These are phyloP conservation scores for Homarus americanus DNA, from an alignment of 1,140 invertebrate species.

Conservation along the genomic window DNA sequence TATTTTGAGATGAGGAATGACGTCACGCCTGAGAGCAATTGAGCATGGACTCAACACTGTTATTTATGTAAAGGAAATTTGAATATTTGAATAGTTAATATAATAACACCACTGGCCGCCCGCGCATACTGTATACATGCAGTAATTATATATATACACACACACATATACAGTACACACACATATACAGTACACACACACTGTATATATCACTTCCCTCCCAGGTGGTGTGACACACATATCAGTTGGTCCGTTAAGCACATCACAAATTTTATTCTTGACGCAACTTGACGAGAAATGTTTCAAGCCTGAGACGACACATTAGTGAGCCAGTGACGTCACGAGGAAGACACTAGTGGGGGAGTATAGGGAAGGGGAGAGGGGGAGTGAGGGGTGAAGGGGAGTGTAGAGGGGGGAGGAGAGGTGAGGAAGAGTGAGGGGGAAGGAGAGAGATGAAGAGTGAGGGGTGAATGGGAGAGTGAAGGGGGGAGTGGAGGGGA, in stretches of 20 bases:
- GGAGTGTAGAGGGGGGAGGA: no score
- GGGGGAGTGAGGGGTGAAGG: background rate
- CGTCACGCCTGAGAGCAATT: background rate
- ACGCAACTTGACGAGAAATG: background rate
- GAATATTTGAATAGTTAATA: no score
- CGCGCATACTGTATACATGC: no score
- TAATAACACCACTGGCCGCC: no score
- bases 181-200: slow-evolving; percentile 4
- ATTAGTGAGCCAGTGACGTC: background rate
- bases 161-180: background rate
- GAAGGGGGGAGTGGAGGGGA: background rate
- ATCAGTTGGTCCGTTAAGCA: no score
- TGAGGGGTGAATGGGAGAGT: background rate
- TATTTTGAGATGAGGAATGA: background rate
- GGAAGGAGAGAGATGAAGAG: background rate
- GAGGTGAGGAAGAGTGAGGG: background rate
- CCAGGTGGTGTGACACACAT: background rate
- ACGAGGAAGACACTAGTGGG: background rate
- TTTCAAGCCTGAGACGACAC: background rate
- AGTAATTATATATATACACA: background rate
- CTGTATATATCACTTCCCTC: background rate
- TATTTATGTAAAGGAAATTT: no score
- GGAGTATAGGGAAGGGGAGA: background rate
- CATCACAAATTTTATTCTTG: background rate
- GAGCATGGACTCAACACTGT: background rate